Base-by-base conservation (phyloP, 2,888 invertebrate species). In the Latheticus oryzae region DNA sequence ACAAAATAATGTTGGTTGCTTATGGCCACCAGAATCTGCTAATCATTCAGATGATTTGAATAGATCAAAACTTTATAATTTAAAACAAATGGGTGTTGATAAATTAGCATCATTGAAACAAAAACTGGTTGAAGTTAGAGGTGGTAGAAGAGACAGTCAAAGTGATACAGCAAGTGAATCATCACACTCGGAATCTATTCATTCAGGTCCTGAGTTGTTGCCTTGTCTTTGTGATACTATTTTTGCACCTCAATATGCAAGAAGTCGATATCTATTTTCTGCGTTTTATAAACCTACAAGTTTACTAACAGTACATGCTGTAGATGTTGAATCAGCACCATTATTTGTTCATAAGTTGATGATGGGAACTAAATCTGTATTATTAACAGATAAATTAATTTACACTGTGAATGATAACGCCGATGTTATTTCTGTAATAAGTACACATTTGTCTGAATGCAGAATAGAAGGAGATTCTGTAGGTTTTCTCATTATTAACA, bases 1-100 rank as follows among this genome's bases (percentile, higher is more conserved):
- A 74, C 89, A 92, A 71, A 85, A 88, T 64, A 85, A 87, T 1
- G 85, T 83, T 62, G 86, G 87, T 43, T 91, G 90, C 73, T 85
- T 87, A 42, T 92, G 90, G 85, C 85, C 87, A 5, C 75, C 75
- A 9, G 79, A 79, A 23, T 58, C 62, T 65, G 9, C 71, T 23
- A 68, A 69, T 50, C 71, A 75, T 38, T 65, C 74, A 21, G 78
- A 79, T 13, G 79, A 79, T 13, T 70, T 72, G 0, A 77, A 74
- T 62, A 73, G 73, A 19, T 86, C 87, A 1, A 80, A 86, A 33
- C 75, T 88, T 1, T 84, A 85, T 63, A 86, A 84, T 56, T 77
- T 88, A 2, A 87, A 86, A 69, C 87, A 87, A 66, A 76, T 88
- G 57, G 87, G 88, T n/a, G 85, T 87, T 0, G 87, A 87, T 65